Conservation (phyloP, 2,888 invertebrate genomes). For the Oscheius sp. region DNA sequence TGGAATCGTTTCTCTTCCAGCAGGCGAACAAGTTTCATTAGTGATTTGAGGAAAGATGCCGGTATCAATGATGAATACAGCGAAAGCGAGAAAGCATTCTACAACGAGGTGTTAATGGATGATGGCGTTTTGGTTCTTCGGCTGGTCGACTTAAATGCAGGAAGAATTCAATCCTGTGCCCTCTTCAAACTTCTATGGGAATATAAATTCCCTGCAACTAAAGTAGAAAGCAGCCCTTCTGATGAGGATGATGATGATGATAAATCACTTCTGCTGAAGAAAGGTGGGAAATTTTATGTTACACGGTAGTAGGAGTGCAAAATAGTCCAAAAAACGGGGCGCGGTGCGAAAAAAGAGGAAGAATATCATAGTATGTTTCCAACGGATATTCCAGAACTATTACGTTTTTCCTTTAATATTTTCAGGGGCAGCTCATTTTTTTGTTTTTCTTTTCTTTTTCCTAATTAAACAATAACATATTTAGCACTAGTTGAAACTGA, state of each 20-base stretch:
- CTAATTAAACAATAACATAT: no score
- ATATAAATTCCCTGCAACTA: slow-evolving; percentile 1
- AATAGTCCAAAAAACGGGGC: no score
- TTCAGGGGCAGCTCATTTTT: no score
- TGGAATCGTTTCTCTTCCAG: slow-evolving; percentile 37
- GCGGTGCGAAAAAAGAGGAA: no score
- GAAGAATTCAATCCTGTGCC: slow-evolving; percentile 40
- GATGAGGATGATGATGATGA: slow-evolving; percentile 7
- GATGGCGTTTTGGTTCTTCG: slow-evolving; percentile 59
- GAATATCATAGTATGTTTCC: no score
- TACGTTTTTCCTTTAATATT: no score
- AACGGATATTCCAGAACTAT: no score
- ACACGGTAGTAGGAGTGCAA: no score
- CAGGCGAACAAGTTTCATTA: slow-evolving; percentile 38
- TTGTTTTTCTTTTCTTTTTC: no score
- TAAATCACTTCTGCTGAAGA: neutral
- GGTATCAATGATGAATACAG: neutral
- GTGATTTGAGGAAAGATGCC: slow-evolving; percentile 29
- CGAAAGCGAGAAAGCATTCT: neutral
- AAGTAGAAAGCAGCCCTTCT: neutral
- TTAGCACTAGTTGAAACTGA: no score
- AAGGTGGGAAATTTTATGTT: slow-evolving; percentile 5
- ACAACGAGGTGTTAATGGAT: slow-evolving; percentile 25
- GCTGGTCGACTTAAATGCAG: slow-evolving; percentile 46
- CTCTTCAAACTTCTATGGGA: slow-evolving; percentile 46